These are phyloP conservation scores for Dromiciops gliroides DNA, from an alignment of 2,113 vertebrate genomes.

Conservation along the genomic window DNA sequence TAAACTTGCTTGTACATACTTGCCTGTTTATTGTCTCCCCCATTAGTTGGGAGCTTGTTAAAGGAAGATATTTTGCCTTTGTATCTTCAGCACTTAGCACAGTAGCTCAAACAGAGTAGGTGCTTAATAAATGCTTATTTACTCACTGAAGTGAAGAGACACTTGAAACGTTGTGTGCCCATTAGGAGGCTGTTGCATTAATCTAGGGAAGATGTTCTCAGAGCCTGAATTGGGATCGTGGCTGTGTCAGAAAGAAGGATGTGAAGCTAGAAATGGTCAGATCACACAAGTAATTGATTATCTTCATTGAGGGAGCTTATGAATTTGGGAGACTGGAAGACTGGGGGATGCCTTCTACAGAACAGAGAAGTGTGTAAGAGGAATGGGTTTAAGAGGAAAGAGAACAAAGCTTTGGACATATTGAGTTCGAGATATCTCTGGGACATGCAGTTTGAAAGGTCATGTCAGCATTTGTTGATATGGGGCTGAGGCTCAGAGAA, in stretches of 20 bases:
- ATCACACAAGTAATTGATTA: neutral
- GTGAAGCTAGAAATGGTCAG: neutral
- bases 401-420: no score
- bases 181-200: neutral
- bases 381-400: neutral
- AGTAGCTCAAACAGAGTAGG: neutral
- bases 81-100: no score
- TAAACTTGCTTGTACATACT: neutral
- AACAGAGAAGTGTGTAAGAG: neutral
- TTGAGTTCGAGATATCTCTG: neutral
- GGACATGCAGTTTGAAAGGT: neutral
- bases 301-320: neutral
- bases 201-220: no score
- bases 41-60: neutral
- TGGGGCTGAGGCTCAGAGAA: no score
- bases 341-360: neutral
- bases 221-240: neutral
- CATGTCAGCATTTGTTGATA: neutral
- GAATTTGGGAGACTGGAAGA: neutral
- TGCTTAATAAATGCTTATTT: neutral
- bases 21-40: neutral
- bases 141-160: neutral
- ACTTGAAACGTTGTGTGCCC: no score
- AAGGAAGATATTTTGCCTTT: neutral
- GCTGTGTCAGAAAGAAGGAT: neutral